A percentile compares a stretch with the other conserved stretches of the same genome.
phyloP scores from a whole-genome alignment of 2,113 vertebrate genomes.

The Elephas maximus region DNA sequence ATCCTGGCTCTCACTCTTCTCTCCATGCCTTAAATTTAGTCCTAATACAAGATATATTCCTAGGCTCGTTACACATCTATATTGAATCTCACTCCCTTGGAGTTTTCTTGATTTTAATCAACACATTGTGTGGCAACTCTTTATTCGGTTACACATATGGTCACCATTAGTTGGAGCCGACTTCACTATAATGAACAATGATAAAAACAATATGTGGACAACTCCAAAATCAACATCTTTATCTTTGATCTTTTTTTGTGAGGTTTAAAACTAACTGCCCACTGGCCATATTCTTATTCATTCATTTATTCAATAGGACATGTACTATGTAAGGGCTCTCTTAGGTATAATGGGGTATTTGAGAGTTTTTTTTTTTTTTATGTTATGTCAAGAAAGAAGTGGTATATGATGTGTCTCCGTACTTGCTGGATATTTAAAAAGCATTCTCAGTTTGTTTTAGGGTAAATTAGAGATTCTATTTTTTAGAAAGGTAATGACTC shows the following conservation, averaged over 20 bases:
- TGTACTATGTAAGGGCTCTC: neutral
- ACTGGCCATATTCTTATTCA: neutral
- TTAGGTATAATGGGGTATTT: neutral
- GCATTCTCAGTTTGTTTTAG: neutral
- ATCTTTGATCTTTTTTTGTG: neutral
- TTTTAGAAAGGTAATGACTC: neutral
- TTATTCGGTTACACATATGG: neutral
- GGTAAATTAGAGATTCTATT: neutral
- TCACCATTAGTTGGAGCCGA: neutral
- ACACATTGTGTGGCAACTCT: neutral
- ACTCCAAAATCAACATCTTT: neutral
- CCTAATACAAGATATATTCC: neutral
- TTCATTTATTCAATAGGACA: neutral
- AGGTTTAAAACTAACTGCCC: neutral
- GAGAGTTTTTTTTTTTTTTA: neutral
- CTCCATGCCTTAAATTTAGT: neutral
- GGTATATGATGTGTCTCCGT: neutral
- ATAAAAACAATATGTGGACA: neutral
- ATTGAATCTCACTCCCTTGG: neutral
- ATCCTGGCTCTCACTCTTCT: neutral
- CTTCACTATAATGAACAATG: neutral
- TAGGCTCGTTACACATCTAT: neutral
- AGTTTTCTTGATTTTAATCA: neutral
- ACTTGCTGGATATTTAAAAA: slow-evolving; percentile 34
- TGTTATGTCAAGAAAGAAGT: slow-evolving; percentile 23